A percentile compares a stretch with the other conserved stretches of the same genome.
Evolutionary conservation across 2,888 invertebrate genomes (phyloP).

Genomic region (Phortica magna): DNA sequence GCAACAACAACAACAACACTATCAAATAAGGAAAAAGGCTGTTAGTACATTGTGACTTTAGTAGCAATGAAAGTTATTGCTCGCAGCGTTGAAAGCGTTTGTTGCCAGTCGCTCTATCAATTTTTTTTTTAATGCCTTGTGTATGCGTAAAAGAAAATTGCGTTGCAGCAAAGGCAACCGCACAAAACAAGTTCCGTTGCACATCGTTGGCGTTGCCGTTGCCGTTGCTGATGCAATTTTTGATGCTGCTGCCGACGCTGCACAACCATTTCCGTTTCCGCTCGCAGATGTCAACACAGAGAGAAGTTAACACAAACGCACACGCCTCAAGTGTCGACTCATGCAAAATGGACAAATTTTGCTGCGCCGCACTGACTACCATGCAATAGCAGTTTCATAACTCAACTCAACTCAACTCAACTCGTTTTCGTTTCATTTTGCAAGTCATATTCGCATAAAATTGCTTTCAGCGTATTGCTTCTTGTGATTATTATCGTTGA

Average conservation of each 20-base stretch:
- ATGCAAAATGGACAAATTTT: constrained; percentile 1
- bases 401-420: neutral
- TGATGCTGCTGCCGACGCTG: no score
- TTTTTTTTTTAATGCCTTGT: neutral
- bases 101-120: neutral
- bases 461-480: constrained; percentile 14
- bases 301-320: neutral
- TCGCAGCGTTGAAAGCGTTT: constrained; percentile 14
- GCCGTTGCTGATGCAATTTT: no score
- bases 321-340: neutral
- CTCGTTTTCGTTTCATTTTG: neutral
- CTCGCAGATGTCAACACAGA: neutral
- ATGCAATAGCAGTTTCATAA: neutral
- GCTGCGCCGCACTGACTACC: neutral
- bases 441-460: constrained; percentile 33
- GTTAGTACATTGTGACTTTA: neutral
- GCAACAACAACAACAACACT: no score
- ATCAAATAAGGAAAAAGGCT: constrained; percentile 11
- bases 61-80: constrained; percentile 25
- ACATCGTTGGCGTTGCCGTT: constrained; percentile 2
- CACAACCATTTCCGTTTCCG: constrained; percentile 1
- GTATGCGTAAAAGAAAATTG: neutral
- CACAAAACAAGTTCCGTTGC: constrained; percentile 21
- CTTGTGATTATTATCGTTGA: constrained; percentile 27
- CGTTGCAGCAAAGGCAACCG: constrained; percentile 13